phyloP scores from a whole-genome alignment of 2,113 vertebrate species.

The Bubo bubo region DNA sequence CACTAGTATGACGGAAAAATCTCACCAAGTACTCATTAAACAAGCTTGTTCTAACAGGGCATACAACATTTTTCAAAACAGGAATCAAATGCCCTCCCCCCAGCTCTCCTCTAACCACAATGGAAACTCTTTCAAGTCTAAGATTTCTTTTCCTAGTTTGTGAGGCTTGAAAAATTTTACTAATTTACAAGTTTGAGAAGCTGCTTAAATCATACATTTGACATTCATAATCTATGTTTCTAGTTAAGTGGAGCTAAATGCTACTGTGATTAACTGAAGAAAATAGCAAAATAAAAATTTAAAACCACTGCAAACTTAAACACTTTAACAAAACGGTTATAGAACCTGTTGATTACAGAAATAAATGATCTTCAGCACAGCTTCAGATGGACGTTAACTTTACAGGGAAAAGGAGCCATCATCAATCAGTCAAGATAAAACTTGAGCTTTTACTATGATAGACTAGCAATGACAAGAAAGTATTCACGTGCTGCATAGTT shows the following conservation, averaged over 20 bases:
- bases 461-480: not conserved
- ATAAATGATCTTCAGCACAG: not conserved
- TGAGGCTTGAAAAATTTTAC: not conserved
- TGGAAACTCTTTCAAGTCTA: not conserved
- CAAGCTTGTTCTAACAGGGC: not conserved
- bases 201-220: not conserved
- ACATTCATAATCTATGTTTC: not conserved
- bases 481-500: not conserved
- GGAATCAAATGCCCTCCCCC: not conserved
- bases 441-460: not conserved
- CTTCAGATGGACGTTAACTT: not conserved
- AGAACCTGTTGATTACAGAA: not conserved
- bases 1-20: not conserved
- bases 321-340: not conserved
- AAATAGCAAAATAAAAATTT: not conserved
- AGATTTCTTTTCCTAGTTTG: not conserved
- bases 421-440: not conserved
- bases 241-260: not conserved
- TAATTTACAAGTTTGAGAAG: not conserved
- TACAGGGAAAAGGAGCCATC: not conserved
- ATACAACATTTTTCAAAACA: not conserved
- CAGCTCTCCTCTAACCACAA: not conserved
- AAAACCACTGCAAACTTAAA: not conserved
- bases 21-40: not conserved
- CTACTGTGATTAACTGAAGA: not conserved